These are phyloP conservation scores for Acanthurus lineatus DNA, from an alignment of 2,797 vertebrate species.

Conservation along the genomic window DNA sequence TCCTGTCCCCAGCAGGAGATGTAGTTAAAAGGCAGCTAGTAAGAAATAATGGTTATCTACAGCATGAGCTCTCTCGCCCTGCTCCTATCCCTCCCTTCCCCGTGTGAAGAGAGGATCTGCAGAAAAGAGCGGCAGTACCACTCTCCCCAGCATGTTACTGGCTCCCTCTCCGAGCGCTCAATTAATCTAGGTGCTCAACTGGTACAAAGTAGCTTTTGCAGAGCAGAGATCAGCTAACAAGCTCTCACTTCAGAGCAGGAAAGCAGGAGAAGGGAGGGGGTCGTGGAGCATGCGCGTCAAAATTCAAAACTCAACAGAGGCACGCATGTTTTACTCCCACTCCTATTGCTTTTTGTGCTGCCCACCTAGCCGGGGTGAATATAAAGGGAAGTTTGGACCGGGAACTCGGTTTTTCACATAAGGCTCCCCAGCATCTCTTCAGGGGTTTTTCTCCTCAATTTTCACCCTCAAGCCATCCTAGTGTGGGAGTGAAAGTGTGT, in stretches of 20 bases:
- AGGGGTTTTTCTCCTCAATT: conserved; percentile 4
- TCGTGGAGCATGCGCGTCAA: conserved; percentile 57
- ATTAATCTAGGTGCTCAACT: conserved; percentile 77
- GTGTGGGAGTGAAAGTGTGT: conserved; percentile 69
- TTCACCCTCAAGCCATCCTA: conserved; percentile 43
- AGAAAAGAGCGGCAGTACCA: conserved; percentile 57
- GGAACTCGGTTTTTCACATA: conserved; percentile 45
- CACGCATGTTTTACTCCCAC: conserved; percentile 59
- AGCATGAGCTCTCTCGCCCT: conserved; percentile 50
- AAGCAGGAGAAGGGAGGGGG: conserved; percentile 43
- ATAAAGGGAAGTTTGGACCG: conserved; percentile 67
- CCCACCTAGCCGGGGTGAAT: conserved; percentile 63
- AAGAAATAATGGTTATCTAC: conserved; percentile 55
- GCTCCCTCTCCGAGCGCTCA: conserved; percentile 63
- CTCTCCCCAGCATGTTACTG: conserved; percentile 51
- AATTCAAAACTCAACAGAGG: conserved; percentile 72
- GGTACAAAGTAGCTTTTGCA: conserved; percentile 62
- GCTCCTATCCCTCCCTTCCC: conserved; percentile 52
- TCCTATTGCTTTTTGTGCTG: conserved; percentile 51
- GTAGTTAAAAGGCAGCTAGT: conserved; percentile 60
- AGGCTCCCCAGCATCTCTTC: conserved; percentile 36
- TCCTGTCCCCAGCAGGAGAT: conserved; percentile 52
- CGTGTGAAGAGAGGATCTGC: conserved; percentile 56
- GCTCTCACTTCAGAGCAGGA: conserved; percentile 55
- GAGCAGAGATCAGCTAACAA: conserved; percentile 52